Evolutionary conservation across 2,113 vertebrate genomes (phyloP), one percentile per base, ranked within the genome.

Genomic region (Osmerus eperlanus): DNA sequence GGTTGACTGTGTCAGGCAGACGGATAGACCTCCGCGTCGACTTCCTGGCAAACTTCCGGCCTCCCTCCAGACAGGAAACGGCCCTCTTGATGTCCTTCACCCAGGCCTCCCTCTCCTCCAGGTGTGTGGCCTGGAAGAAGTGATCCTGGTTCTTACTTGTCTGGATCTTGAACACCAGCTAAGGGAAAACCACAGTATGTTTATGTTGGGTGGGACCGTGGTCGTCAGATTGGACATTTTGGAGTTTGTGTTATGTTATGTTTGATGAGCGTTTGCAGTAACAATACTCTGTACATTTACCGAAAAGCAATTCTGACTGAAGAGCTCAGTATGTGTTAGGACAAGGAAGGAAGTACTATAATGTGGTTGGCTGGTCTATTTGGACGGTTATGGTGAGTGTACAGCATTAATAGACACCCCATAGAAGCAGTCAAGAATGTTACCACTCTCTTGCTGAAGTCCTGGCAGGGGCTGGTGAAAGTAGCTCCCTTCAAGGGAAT

Each of bases 71-170:
- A 76, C 87, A 93, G 11, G 76, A 82, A 70, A 96, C 92, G 63
- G 92, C 94, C 74, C 94, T 95, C 86, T 93, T 97, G 79, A 97
- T 91, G 78, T 99, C 97, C 73, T 94, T 92, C 5, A 96, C 92
- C 97, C 97, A 99, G n/a, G 83, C 71, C 81, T 99, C 98, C 82
- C 95, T 94, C 78, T 99, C 98, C 71, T 97, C 96, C 72, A 96
- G 77, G 47, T 93, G 93, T 0, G 96, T 91, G 1, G 97, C 96
- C 89, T 99, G 98, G 80, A 99, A 98, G 86, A 93, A 98, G 83
- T 98, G 95, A 18, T 96, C 96, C 81, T 99, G 97, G 62, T 96
- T 95, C 84, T 96, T 97, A 41, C 81, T 76, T 0, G 91, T 93
- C 28, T 90, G 94, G 60, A 99, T 75, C 88, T 97, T 99, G 84